Conservation (phyloP, 1,140 invertebrate genomes). For the Nylanderia fulva region DNA sequence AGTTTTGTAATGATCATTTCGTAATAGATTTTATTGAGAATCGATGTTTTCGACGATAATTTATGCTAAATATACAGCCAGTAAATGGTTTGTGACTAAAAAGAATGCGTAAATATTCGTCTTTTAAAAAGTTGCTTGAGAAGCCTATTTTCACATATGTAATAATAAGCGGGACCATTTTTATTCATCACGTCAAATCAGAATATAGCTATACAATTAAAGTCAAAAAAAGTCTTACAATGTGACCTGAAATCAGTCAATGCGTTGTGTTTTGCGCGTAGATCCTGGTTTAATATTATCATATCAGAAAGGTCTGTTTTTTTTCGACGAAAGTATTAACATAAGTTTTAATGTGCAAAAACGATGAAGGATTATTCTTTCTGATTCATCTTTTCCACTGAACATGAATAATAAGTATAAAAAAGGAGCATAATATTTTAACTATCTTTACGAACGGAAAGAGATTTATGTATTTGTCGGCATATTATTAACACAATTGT, state of each 20-base stretch:
- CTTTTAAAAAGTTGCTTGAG: background rate
- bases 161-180: background rate
- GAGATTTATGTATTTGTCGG: background rate
- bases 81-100: background rate
- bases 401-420: background rate
- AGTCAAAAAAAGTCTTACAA: background rate
- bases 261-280: background rate
- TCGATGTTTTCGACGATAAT: conserved; percentile 28
- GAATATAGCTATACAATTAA: background rate
- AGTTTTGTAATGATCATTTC: background rate
- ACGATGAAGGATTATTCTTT: background rate
- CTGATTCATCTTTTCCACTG: background rate
- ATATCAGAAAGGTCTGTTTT: background rate
- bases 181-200: background rate
- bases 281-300: background rate
- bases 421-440: background rate
- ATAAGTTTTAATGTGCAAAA: background rate
- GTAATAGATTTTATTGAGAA: background rate
- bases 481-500: no score
- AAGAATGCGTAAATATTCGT: conserved; percentile 8
- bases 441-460: background rate
- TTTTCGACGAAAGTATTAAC: conserved; percentile 13
- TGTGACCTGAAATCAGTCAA: background rate
- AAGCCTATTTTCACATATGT: conserved; percentile 4
- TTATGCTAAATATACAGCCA: conserved; percentile 20